Percentiles rank a stretch among this genome's conserved stretches.
Evolutionary conservation across 92 coral and sea anemone genomes (phyloP).

Genomic region (Epizoanthus ramosus): DNA sequence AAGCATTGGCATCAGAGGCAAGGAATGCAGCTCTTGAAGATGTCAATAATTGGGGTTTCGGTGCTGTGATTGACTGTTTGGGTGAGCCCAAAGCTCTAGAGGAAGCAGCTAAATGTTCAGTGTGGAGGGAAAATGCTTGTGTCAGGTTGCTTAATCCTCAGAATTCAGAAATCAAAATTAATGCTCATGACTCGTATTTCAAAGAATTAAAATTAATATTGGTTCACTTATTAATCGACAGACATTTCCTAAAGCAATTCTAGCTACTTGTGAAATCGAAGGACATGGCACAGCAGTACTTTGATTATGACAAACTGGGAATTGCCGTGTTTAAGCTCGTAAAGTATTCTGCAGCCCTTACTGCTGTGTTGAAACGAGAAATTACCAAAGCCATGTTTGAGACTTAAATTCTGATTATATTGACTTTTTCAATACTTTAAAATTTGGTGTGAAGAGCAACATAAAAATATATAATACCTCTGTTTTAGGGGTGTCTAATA

Average conservation of each 20-base stretch:
- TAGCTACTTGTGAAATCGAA: constrained; percentile 82
- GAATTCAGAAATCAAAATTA: constrained; percentile 72
- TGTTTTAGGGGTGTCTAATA: no score
- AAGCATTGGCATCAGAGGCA: constrained; percentile 58
- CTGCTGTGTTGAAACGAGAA: constrained; percentile 66
- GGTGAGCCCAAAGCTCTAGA: constrained; percentile 72
- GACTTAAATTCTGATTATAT: constrained; percentile 43
- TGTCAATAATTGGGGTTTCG: constrained; percentile 83
- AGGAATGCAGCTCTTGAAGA: constrained; percentile 58
- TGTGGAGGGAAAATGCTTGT: constrained; percentile 84
- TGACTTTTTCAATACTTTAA: no score
- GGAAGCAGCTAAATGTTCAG: constrained; percentile 76
- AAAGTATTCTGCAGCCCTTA: constrained; percentile 78
- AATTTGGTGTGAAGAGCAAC: background rate
- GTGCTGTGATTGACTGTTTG: constrained; percentile 85
- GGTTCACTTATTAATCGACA: constrained; percentile 86
- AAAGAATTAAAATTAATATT: constrained; percentile 84
- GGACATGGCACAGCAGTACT: constrained; percentile 83
- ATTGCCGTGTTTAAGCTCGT: constrained; percentile 72
- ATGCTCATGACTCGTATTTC: constrained; percentile 68
- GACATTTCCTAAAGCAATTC: constrained; percentile 90
- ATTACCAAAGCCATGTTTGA: constrained; percentile 92
- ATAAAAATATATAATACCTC: background rate
- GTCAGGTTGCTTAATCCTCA: constrained; percentile 91
- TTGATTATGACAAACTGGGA: constrained; percentile 83